phyloP scores from a whole-genome alignment of 2,888 invertebrate species.

The Drosophila meridionalis region DNA sequence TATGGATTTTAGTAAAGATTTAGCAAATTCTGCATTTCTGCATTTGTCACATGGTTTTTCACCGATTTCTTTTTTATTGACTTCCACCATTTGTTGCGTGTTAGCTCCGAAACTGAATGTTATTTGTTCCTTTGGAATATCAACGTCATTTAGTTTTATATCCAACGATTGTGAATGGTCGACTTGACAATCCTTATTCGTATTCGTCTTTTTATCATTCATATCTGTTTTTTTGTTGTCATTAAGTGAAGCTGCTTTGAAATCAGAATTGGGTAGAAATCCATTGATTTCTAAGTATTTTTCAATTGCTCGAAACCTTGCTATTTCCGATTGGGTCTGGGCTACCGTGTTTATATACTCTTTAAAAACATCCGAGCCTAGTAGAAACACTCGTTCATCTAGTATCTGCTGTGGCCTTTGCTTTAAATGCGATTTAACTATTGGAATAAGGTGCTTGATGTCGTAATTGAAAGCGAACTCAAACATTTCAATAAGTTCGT shows the following conservation, averaged over 20 bases:
- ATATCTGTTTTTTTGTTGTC: too few relatives aligned
- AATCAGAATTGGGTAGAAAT: background rate
- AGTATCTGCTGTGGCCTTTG: fast-evolving
- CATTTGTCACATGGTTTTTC: background rate
- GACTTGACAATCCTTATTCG: background rate
- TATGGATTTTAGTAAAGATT: background rate
- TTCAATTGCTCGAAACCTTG: background rate
- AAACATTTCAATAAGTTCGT: conserved; percentile 5
- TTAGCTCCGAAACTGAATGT: background rate
- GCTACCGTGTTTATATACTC: background rate
- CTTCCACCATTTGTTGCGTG: background rate
- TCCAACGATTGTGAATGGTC: background rate
- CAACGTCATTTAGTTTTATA: background rate
- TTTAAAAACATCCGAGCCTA: background rate
- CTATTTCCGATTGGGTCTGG: background rate
- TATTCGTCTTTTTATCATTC: background rate
- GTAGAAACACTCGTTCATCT: background rate
- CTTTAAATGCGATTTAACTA: background rate
- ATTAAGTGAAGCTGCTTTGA: background rate
- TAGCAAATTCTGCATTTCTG: background rate
- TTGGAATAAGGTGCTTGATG: background rate
- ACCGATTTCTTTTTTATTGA: background rate
- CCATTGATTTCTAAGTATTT: conserved; percentile 5
- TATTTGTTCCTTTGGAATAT: background rate
- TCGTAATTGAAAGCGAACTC: conserved; percentile 2